These are phyloP conservation scores for Popillia japonica DNA, from an alignment of 1,140 invertebrate species.

Conservation along the genomic window DNA sequence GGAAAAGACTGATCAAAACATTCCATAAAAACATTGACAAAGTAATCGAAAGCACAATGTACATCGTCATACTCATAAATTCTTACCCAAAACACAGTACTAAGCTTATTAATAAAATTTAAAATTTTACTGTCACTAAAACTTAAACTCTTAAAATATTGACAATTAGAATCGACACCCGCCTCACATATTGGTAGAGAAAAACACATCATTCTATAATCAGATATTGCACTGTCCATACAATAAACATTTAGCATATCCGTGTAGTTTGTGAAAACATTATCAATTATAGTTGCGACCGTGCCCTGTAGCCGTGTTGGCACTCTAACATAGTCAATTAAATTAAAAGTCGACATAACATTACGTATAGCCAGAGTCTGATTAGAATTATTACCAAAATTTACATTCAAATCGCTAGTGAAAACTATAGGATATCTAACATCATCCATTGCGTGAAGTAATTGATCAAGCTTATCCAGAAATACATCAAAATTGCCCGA, in stretches of 20 bases:
- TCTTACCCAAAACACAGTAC: neutral
- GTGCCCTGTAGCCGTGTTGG: neutral
- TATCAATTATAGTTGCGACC: neutral
- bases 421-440: neutral
- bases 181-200: neutral
- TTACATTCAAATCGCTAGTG: conserved; percentile 3
- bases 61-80: neutral
- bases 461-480: neutral
- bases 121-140: neutral
- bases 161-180: neutral
- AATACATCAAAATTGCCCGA: too few species aligned
- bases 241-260: neutral
- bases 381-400: neutral
- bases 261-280: neutral
- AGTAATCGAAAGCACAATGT: neutral
- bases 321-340: conserved; percentile 14
- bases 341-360: neutral
- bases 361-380: neutral
- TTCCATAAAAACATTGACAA: neutral
- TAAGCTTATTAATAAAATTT: neutral
- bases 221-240: neutral
- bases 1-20: neutral
- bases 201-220: neutral
- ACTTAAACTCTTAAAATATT: neutral
- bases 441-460: neutral